Base-by-base conservation (phyloP, 2,888 invertebrate species). In the Eucera pruinosa region DNA sequence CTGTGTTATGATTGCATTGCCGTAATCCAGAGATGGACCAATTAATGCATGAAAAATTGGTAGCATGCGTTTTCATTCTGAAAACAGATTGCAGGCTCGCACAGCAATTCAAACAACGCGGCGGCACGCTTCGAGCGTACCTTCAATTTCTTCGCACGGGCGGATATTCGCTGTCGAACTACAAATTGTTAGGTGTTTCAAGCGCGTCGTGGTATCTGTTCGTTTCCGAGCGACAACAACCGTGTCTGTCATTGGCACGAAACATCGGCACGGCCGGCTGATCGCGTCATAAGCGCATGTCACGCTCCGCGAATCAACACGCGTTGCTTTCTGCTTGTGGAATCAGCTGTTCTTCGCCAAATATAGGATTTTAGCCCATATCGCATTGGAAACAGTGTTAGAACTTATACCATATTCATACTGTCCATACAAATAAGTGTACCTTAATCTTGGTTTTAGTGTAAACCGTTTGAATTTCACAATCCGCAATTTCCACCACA, bases 241-340 rank as follows among this genome's bases (percentile, higher is more conserved):
- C 39, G 20, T 18, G 23, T 33, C 45, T 54, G 60, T 61, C 52
- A 43, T 48, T 48, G 23, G 45, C 23, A 33, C 39, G 45, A 72
- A 73, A 69, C 62, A 20, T 61, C 61, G 27, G 15, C 55, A 43
- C 61, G 43, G 48, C 20, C 23, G 48, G 47, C 30, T 47, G 41
- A 67, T 57, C 50, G 43, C 27, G 60, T 72, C 76, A 61, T 58
- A 45, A 71, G 64, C 70, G 23, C 18, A 30, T 64, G 50, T 71
- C 66, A 66, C 33, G 50, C 55, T 50, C 27, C 18, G 18, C 47
- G 45, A 33, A 30, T 33, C 39, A 45, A 60, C 50, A 45, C 43
- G 45, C 36, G 52, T 39, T 15, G 15, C 23, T 43, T 13, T n/a
- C 41, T 30, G 25, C 18, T 27, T 15, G 18, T 7, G 27, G n/a